Conservation (phyloP, 2,113 vertebrate genomes). For the Oncorhynchus keta region DNA sequence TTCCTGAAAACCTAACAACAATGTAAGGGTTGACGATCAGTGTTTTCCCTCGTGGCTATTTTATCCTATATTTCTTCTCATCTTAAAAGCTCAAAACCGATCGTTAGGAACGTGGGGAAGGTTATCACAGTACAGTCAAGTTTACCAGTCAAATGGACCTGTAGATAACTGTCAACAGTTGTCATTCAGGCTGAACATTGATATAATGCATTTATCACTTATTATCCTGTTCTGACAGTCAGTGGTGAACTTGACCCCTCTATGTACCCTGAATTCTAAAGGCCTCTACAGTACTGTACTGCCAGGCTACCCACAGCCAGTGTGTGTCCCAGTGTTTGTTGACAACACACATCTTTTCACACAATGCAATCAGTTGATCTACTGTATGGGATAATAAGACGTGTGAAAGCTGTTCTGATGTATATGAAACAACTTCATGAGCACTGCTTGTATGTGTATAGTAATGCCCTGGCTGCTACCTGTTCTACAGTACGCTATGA, state of each 20-base stretch:
- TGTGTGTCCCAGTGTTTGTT: neutral
- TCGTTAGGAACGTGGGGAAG: conserved; percentile 27
- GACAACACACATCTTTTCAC: neutral
- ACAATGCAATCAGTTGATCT: neutral
- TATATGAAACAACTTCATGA: neutral
- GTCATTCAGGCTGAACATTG: neutral
- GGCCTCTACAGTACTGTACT: neutral
- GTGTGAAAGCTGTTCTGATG: neutral
- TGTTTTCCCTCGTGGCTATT: conserved; percentile 8
- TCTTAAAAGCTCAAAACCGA: neutral
- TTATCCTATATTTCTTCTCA: neutral
- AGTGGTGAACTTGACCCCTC: neutral
- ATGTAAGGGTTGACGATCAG: neutral
- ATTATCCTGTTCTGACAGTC: neutral
- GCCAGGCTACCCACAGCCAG: neutral
- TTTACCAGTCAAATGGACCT: neutral
- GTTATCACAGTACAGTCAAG: neutral
- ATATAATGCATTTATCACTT: neutral
- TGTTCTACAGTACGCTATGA: neutral
- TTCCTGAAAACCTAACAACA: no score
- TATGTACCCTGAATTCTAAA: neutral
- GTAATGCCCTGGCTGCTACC: neutral
- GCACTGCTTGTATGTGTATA: neutral
- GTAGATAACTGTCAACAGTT: neutral
- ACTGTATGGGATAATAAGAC: neutral